phyloP scores from a whole-genome alignment of 2,113 vertebrate species.

The Xiphorhynchus elegans region DNA sequence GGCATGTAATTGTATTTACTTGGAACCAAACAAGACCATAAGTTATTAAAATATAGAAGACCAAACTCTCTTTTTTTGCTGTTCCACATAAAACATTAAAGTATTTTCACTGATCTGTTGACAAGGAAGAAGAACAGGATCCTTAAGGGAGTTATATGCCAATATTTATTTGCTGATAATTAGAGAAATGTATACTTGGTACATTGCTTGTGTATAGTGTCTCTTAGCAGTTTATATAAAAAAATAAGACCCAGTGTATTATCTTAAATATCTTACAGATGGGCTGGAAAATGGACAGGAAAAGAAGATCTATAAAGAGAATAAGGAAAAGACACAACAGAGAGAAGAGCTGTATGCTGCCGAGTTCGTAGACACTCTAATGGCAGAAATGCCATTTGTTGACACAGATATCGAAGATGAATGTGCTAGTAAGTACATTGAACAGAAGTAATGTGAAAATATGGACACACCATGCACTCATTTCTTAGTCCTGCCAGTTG shows the following conservation, averaged over 20 bases:
- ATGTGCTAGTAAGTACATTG: conserved; percentile 73
- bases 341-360: conserved; percentile 11
- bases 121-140: background rate
- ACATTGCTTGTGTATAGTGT: background rate
- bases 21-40: background rate
- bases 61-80: background rate
- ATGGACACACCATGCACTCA: too few species aligned
- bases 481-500: background rate
- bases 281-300: conserved; percentile 48
- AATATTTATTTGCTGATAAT: background rate
- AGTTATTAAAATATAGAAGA: background rate
- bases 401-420: conserved; percentile 80
- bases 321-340: conserved; percentile 16
- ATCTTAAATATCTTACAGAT: conserved; percentile 54
- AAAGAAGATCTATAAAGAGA: conserved; percentile 9
- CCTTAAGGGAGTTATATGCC: background rate
- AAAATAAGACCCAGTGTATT: background rate
- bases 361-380: conserved; percentile 38
- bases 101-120: conserved; percentile 7
- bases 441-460: background rate
- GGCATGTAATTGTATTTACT: background rate
- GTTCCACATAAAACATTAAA: background rate
- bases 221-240: background rate
- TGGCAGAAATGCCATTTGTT: conserved; percentile 84
- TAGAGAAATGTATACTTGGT: background rate